Percentiles rank a stretch among this genome's conserved stretches.
phyloP scores from a whole-genome alignment of 2,888 invertebrate genomes.

The Acrobasis repandana region DNA sequence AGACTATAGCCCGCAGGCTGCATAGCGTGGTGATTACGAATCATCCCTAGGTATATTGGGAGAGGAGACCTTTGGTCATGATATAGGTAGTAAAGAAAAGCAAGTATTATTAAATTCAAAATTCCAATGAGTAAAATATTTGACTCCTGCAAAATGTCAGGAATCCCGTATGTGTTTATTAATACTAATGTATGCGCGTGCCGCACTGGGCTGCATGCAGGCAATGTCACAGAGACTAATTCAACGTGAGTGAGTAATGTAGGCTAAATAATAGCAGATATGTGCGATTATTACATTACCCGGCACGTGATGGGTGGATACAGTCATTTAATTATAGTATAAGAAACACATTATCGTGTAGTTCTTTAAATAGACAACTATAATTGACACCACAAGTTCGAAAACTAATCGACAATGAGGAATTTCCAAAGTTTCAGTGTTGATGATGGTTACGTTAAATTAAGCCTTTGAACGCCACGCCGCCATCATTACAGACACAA shows the following conservation, averaged over 20 bases:
- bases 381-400: not conserved
- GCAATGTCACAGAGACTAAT: conserved; percentile 7
- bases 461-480: no score
- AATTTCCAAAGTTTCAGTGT: no score
- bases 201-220: conserved; percentile 7
- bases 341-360: not conserved
- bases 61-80: no score
- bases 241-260: conserved; percentile 13
- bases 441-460: no score
- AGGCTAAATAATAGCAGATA: conserved; percentile 7
- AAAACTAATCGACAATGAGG: not conserved
- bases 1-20: no score
- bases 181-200: conserved; percentile 7
- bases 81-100: no score
- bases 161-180: conserved; percentile 14
- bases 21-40: no score
- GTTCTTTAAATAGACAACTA: not conserved
- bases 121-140: no score
- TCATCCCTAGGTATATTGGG: no score
- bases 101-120: no score
- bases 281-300: conserved; percentile 6
- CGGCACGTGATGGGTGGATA: conserved; percentile 4
- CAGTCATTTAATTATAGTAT: not conserved
- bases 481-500: no score
- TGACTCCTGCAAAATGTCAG: not conserved